A percentile compares a stretch with the other conserved stretches of the same genome.
Evolutionary conservation across 2,113 vertebrate genomes (phyloP).

Genomic region (Herpailurus yagouaroundi): DNA sequence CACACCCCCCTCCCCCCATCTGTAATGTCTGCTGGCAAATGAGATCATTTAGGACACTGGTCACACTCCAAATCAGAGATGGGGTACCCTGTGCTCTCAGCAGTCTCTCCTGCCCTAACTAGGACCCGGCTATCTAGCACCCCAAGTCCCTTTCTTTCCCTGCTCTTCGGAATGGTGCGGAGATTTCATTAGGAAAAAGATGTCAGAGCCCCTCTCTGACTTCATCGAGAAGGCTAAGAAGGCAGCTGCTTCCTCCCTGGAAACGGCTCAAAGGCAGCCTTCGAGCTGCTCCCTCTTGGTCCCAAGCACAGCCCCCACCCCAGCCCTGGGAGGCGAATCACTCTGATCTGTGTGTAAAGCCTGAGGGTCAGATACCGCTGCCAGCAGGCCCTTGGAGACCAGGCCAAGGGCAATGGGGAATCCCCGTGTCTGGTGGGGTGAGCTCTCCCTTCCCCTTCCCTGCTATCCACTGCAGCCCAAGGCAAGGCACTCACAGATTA

Average conservation of each 20-base stretch:
- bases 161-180: neutral
- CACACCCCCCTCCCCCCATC: neutral
- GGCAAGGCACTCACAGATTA: slow-evolving; percentile 39
- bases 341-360: neutral
- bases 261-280: neutral
- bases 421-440: neutral
- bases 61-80: neutral
- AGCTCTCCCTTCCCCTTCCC: neutral
- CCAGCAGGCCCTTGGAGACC: neutral
- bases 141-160: neutral
- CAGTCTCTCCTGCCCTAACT: neutral
- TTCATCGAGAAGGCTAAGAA: neutral
- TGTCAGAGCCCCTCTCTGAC: neutral
- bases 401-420: neutral
- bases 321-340: neutral
- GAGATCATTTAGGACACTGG: neutral
- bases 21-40: neutral
- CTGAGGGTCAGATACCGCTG: slow-evolving; percentile 6
- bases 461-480: neutral
- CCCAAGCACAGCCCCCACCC: neutral
- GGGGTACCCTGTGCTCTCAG: neutral
- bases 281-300: neutral
- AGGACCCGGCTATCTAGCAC: neutral
- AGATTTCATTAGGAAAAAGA: neutral
- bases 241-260: neutral